These are phyloP conservation scores for Notolabrus celidotus DNA, from an alignment of 2,797 vertebrate species.

Conservation along the genomic window DNA sequence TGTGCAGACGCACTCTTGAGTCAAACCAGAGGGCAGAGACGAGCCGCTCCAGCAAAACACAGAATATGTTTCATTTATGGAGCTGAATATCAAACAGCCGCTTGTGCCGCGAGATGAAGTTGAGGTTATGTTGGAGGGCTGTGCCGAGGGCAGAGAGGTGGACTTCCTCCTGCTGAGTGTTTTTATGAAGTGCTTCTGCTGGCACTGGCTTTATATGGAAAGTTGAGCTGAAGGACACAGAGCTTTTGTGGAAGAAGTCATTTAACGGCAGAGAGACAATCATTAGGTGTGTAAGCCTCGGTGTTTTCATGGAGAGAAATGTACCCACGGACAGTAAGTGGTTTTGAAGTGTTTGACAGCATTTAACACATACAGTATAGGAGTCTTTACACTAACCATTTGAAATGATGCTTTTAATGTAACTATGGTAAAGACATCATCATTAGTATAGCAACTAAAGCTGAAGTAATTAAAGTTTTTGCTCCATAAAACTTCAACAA, in stretches of 20 bases:
- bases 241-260: slow-evolving; percentile 36
- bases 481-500: not conserved
- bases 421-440: not conserved
- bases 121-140: slow-evolving; percentile 57
- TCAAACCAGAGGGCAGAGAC: slow-evolving; percentile 68
- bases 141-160: slow-evolving; percentile 48
- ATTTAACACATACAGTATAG: not conserved
- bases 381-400: not conserved
- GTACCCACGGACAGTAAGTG: slow-evolving; percentile 20
- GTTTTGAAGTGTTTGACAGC: slow-evolving; percentile 28
- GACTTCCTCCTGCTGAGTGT: slow-evolving; percentile 59
- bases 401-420: not conserved
- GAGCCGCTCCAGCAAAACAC: slow-evolving; percentile 56
- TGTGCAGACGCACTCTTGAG: slow-evolving; percentile 56
- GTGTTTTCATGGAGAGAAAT: slow-evolving; percentile 32
- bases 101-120: slow-evolving; percentile 37
- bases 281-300: slow-evolving; percentile 34
- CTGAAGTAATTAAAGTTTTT: slow-evolving; percentile 5
- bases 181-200: slow-evolving; percentile 62
- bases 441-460: slow-evolving; percentile 10
- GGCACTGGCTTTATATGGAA: slow-evolving; percentile 50
- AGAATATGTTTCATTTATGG: slow-evolving; percentile 61
- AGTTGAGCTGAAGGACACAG: slow-evolving; percentile 61
- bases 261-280: slow-evolving; percentile 37
- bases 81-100: slow-evolving; percentile 65